phyloP scores from a whole-genome alignment of 2,113 vertebrate genomes.

The Nothoprocta pentlandii region DNA sequence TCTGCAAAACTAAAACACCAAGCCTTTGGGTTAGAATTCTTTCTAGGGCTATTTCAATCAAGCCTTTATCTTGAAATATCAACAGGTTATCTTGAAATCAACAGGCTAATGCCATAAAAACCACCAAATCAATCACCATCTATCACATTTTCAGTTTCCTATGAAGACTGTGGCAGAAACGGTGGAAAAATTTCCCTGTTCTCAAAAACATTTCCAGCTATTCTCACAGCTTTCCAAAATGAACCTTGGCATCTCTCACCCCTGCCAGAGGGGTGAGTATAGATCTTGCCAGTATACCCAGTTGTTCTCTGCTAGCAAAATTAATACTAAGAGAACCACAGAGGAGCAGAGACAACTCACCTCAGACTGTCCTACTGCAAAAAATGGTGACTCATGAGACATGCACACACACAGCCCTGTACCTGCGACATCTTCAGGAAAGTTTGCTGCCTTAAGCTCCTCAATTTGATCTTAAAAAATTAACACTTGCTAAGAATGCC shows the following conservation, averaged over 20 bases:
- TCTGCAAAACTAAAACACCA: slow-evolving; percentile 2
- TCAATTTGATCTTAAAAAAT: background rate
- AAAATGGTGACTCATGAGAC: background rate
- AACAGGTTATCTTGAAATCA: background rate
- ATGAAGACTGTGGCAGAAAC: slow-evolving; percentile 19
- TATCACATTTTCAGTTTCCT: background rate
- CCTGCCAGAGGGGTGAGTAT: background rate
- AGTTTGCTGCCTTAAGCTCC: background rate
- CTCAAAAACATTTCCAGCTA: slow-evolving; percentile 10
- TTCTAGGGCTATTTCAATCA: slow-evolving; percentile 43
- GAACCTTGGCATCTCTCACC: background rate
- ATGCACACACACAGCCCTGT: background rate
- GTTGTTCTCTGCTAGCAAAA: background rate
- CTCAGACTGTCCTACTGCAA: background rate
- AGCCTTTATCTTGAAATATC: slow-evolving; percentile 5
- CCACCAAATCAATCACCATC: background rate
- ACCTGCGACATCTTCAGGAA: background rate
- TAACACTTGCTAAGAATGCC: background rate
- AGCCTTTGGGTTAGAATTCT: background rate
- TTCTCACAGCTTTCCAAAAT: background rate
- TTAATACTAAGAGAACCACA: background rate
- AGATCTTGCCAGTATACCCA: background rate
- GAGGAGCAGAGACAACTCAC: rapidly evolving
- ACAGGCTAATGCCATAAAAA: slow-evolving; percentile 4
- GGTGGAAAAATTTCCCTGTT: background rate